phyloP scores from a whole-genome alignment of 2,113 vertebrate species.

The Cepphus grylle region DNA sequence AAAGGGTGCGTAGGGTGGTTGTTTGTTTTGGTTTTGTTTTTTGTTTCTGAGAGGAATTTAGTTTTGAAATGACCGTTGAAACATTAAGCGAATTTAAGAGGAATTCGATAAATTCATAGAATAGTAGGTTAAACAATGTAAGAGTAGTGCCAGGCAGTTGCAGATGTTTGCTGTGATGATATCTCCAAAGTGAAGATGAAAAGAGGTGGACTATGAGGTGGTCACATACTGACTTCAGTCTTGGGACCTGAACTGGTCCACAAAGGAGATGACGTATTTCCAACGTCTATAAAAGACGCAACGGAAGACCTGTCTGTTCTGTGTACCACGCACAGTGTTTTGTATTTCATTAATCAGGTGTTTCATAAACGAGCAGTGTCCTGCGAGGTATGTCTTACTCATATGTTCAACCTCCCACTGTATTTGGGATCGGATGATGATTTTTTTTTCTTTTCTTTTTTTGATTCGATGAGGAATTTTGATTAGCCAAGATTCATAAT shows the following conservation, averaged over 20 bases:
- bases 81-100: background rate
- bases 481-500: background rate
- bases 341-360: background rate
- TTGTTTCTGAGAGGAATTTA: background rate
- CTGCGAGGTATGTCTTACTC: background rate
- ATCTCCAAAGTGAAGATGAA: background rate
- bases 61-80: background rate
- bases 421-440: background rate
- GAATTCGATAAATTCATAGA: background rate
- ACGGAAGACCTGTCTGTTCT: background rate
- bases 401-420: rapidly evolving
- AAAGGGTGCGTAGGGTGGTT: background rate
- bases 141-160: background rate
- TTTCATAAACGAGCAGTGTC: background rate
- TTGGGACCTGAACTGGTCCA: background rate
- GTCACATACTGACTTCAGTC: background rate
- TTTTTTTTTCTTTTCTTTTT: background rate
- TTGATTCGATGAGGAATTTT: background rate
- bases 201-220: background rate
- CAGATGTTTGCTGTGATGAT: background rate
- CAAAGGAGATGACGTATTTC: background rate
- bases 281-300: rapidly evolving
- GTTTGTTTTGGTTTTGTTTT: background rate
- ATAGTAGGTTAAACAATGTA: background rate
- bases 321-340: background rate